Evolutionary conservation across 2,888 invertebrate genomes (phyloP), one percentile per base, ranked within the genome.

Genomic region (Mellilla xanthometata): DNA sequence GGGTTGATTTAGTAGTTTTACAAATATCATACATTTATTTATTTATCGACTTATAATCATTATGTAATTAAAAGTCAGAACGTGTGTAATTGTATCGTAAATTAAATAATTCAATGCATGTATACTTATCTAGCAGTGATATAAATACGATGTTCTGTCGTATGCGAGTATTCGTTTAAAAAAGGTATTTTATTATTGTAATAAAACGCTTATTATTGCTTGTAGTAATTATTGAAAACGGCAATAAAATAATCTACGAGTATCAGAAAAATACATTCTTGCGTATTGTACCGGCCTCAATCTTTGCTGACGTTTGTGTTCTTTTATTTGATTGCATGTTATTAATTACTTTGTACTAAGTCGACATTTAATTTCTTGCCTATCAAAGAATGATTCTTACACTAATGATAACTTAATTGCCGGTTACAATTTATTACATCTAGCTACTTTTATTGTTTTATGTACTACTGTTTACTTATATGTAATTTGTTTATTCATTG

Each of bases 241-340:
- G 38, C 36, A 51, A 56, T 59, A 50, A 60, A 57, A 52, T 49
- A 24, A 45, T 43, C 42, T 45, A n/a, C n/a, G n/a, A n/a, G n/a
- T n/a, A 39, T 55, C 34, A 41, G 32, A 39, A 55, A 53, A 57
- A 59, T 53, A 39, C 49, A 34, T 38, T 27, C 11, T 30, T 39
- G 10, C 24, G 35, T 27, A 39, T 39, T 15, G 23, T 39, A 10
- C 4, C 15, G 3, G 15, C 6, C 9, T 9, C n/a, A 28, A 11
- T 33, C 11, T 11, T 13, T 19, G 23, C 35, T 19, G 33, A 30
- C 6, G 10, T 24, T 43, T 39, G 36, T 40, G 12, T 45, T 36
- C 26, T 42, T 12, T 33, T 12, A 15, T 39, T 39, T 52, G 39
- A 42, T 45, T 48, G 12, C 39, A 39, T 45, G 36, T 42, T 48